These are phyloP conservation scores for Diadumene lineata DNA, from an alignment of 92 coral and sea anemone genomes.

Conservation along the genomic window DNA sequence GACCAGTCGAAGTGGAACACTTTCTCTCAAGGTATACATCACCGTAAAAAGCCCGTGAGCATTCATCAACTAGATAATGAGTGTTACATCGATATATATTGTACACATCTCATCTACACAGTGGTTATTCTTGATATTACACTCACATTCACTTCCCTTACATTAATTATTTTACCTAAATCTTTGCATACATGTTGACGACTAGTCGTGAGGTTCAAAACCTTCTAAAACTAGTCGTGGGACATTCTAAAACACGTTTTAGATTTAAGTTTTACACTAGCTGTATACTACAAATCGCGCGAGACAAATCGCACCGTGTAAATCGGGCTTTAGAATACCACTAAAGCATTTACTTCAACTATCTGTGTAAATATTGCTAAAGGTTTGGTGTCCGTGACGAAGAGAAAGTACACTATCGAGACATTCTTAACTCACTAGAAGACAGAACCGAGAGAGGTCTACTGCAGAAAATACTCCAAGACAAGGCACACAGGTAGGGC, in stretches of 20 bases:
- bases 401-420: slow-evolving; percentile 58
- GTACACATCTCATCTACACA: too few species aligned
- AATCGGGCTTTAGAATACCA: not conserved
- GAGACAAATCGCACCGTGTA: too few species aligned
- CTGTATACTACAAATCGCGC: too few species aligned
- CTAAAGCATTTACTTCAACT: not conserved
- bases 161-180: too few species aligned
- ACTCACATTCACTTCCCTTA: too few species aligned
- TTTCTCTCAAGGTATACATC: slow-evolving; percentile 73
- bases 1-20: slow-evolving; percentile 70
- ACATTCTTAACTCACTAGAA: slow-evolving; percentile 54
- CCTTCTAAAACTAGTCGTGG: too few species aligned
- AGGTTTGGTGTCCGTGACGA: slow-evolving; percentile 78
- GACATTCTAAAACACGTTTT: too few species aligned
- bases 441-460: slow-evolving; percentile 80
- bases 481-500: slow-evolving; percentile 69
- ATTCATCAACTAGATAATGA: not conserved
- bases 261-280: too few species aligned
- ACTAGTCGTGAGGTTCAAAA: too few species aligned
- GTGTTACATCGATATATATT: too few species aligned
- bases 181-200: too few species aligned
- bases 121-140: too few species aligned
- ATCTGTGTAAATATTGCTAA: not conserved
- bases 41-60: not conserved
- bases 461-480: slow-evolving; percentile 61